Evolutionary conservation across 2,113 vertebrate species (phyloP).

Genomic region (Xiphophorus maculatus): DNA sequence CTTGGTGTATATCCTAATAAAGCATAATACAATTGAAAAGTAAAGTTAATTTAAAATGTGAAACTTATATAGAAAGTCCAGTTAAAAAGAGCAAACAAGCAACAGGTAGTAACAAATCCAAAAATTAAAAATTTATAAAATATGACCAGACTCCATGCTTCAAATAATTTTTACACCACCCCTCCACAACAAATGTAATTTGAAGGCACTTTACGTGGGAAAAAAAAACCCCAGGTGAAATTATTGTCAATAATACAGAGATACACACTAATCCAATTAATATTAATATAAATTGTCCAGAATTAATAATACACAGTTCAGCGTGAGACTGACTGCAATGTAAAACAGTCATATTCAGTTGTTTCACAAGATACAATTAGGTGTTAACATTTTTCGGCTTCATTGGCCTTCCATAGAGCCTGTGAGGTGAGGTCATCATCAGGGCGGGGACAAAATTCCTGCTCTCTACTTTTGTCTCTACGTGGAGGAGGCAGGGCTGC

Average conservation of each 20-base stretch:
- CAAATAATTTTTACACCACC: not conserved
- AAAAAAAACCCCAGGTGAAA: not conserved
- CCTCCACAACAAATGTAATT: not conserved
- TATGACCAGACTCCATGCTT: not conserved
- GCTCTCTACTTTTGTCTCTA: slow-evolving; percentile 66
- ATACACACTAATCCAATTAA: not conserved
- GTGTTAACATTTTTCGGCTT: not conserved
- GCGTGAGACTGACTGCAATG: no score
- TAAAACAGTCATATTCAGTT: no score
- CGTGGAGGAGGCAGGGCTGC: slow-evolving; percentile 69
- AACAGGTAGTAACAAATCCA: not conserved
- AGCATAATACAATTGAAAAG: no score
- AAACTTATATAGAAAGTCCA: not conserved
- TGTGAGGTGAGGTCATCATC: slow-evolving; percentile 43
- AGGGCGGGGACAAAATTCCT: slow-evolving; percentile 66
- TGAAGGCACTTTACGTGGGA: not conserved
- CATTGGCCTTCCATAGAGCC: not conserved
- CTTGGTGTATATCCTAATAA: no score
- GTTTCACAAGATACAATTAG: no score
- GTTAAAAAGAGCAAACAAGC: no score
- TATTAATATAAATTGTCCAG: no score
- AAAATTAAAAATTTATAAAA: not conserved
- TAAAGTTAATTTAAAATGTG: no score
- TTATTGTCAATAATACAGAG: not conserved
- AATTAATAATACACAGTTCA: no score